These are phyloP conservation scores for Heliconius aoede DNA, from an alignment of 2,888 invertebrate species.

Conservation along the genomic window DNA sequence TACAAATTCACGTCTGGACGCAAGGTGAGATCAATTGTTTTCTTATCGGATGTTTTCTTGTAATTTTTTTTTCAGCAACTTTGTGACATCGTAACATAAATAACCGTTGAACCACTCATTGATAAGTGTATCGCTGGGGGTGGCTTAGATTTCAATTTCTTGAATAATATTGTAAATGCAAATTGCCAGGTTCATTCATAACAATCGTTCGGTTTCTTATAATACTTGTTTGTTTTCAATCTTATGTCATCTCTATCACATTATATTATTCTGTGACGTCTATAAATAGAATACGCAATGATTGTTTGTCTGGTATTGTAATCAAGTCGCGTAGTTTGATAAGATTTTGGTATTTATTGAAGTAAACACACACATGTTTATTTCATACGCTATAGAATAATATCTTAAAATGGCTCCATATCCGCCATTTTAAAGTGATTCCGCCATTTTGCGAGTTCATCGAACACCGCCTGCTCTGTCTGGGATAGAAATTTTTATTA, in stretches of 20 bases:
- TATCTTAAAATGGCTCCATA: not conserved
- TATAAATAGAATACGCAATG: constrained; percentile 8
- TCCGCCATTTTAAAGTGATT: constrained; percentile 13
- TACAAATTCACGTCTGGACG: constrained; percentile 94
- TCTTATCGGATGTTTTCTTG: not conserved
- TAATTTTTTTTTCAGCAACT: not conserved
- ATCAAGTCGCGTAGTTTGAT: not conserved
- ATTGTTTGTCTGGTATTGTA: not conserved
- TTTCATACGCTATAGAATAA: not conserved
- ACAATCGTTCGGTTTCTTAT: not conserved
- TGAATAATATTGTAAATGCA: not conserved
- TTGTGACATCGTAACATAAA: constrained; percentile 16
- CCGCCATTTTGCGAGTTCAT: constrained; percentile 35
- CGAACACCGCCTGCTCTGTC: constrained; percentile 19
- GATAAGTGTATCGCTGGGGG: not conserved
- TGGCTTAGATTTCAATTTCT: not conserved
- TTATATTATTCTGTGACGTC: not conserved
- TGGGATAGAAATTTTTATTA: constrained; percentile 33
- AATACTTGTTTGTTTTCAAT: not conserved
- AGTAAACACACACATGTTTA: not conserved
- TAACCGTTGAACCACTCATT: not conserved
- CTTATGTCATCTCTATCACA: not conserved
- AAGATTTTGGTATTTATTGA: not conserved
- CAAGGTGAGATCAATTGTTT: constrained; percentile 84
- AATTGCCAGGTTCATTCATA: not conserved